These are phyloP conservation scores for Sylvia atricapilla DNA, from an alignment of 2,113 vertebrate species.

Conservation along the genomic window DNA sequence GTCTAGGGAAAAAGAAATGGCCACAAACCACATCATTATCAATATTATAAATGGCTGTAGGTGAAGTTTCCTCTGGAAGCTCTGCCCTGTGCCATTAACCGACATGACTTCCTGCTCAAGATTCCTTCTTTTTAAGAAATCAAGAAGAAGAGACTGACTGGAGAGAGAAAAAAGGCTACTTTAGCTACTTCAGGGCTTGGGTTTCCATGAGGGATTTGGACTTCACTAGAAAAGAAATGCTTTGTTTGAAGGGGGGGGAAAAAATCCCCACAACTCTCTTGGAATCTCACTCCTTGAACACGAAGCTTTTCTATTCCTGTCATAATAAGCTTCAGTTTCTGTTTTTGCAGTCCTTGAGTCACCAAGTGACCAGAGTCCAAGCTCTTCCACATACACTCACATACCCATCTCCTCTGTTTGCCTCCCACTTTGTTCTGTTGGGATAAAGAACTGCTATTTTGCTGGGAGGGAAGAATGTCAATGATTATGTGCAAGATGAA, in stretches of 20 bases:
- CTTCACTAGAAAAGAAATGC: not conserved
- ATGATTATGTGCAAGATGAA: not conserved
- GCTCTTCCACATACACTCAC: not conserved
- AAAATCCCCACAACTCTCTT: not conserved
- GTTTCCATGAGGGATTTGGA: not conserved
- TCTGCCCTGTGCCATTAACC: not conserved
- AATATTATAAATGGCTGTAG: not conserved
- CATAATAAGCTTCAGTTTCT: not conserved
- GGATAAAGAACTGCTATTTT: not conserved
- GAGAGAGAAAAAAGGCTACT: not conserved
- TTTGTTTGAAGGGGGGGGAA: not conserved
- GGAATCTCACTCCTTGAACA: not conserved
- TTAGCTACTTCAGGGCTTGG: not conserved
- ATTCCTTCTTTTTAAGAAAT: not conserved
- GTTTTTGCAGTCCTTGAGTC: not conserved
- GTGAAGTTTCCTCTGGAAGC: not conserved
- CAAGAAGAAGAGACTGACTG: not conserved
- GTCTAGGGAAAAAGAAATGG: not conserved
- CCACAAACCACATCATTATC: not conserved
- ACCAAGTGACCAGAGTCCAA: not conserved
- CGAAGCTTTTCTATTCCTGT: not conserved
- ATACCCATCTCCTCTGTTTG: not conserved
- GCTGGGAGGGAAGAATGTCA: not conserved
- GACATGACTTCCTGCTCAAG: not conserved
- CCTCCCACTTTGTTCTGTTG: not conserved